Percentiles rank a stretch among this genome's conserved stretches.
phyloP scores from a whole-genome alignment of 1,140 invertebrate genomes.

The Medauroidea extradentata region DNA sequence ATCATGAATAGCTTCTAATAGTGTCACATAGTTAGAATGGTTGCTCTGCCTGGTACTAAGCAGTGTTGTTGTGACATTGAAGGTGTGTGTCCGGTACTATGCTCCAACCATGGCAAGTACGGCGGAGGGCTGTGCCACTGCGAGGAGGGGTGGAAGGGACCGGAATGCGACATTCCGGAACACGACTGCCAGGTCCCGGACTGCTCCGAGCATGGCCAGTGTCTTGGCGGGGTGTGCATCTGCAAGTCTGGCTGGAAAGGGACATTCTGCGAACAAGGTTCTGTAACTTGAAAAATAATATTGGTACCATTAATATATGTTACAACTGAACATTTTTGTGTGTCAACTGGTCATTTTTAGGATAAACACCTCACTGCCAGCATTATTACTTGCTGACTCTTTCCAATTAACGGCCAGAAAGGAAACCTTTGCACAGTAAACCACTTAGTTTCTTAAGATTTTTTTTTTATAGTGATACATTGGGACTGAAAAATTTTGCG shows the following conservation, averaged over 20 bases:
- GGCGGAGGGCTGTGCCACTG: conserved; percentile 93
- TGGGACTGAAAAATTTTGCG: too few relatives aligned
- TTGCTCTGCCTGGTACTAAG: background rate
- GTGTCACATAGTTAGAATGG: background rate
- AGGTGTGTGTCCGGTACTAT: conserved; percentile 95
- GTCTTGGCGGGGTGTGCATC: conserved; percentile 81
- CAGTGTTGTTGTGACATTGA: conserved; percentile 22
- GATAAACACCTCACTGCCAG: too few relatives aligned
- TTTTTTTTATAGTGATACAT: too few relatives aligned
- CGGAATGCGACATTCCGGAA: conserved; percentile 90
- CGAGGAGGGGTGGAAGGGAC: conserved; percentile 94
- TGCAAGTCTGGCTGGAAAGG: conserved; percentile 90
- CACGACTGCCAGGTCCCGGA: conserved; percentile 88
- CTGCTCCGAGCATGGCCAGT: conserved; percentile 87
- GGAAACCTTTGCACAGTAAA: too few relatives aligned
- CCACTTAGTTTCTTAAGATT: too few relatives aligned
- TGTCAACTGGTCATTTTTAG: too few relatives aligned
- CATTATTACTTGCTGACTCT: too few relatives aligned
- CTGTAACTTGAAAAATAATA: conserved; percentile 18
- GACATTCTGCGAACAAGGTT: conserved; percentile 75
- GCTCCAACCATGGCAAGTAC: conserved; percentile 94
- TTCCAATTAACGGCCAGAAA: too few relatives aligned
- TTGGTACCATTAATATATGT: too few relatives aligned
- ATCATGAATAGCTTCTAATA: too few relatives aligned
- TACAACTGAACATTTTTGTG: too few relatives aligned